These are phyloP conservation scores for Rhabdophis nuchalis DNA, from an alignment of 2,797 vertebrate species.

Conservation along the genomic window DNA sequence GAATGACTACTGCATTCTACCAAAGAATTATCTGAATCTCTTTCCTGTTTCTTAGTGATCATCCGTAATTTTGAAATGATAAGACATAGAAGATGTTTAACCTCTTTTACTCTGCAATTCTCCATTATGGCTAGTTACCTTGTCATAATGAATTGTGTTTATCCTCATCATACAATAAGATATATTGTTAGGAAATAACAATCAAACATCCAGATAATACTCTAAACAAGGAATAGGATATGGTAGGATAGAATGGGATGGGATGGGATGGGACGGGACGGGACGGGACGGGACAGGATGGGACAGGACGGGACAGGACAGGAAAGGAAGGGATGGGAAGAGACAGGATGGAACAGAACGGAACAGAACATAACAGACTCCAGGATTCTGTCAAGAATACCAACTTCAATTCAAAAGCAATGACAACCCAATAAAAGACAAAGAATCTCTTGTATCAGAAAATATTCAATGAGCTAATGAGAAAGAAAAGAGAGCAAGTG, in stretches of 20 bases:
- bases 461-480: background rate
- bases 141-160: background rate
- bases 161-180: background rate
- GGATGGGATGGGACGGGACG: no score
- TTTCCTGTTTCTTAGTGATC: background rate
- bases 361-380: background rate
- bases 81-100: background rate
- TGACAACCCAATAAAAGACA: background rate
- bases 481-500: background rate
- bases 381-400: background rate
- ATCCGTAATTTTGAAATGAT: background rate
- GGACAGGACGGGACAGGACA: no score
- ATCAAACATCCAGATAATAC: background rate
- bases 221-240: background rate
- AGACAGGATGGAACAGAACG: fast-evolving
- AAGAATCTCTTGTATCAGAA: background rate
- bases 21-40: background rate
- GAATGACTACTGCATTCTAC: background rate
- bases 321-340: fast-evolving
- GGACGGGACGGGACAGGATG: no score
- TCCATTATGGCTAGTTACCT: background rate
- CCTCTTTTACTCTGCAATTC: background rate
- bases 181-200: background rate
- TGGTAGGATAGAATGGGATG: background rate
- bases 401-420: background rate